phyloP scores from a whole-genome alignment of 2,888 invertebrate genomes.

The Cryptocephalus moraei region DNA sequence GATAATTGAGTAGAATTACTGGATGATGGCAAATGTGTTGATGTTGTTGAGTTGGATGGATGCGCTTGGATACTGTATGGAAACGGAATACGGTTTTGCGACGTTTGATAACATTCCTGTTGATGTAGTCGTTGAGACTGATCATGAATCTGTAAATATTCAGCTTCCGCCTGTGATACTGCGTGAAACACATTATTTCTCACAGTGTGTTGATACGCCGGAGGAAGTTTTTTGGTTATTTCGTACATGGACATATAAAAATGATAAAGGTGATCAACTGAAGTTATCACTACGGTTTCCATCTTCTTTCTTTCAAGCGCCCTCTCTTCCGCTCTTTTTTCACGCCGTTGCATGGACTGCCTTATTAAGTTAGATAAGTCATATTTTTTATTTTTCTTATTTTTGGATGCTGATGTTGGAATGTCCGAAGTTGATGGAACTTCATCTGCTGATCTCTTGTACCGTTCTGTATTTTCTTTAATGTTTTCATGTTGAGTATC shows the following conservation, averaged over 20 bases:
- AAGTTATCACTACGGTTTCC: too few species aligned
- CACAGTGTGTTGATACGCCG: neutral
- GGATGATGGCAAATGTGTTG: too few species aligned
- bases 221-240: constrained; percentile 4
- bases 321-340: neutral
- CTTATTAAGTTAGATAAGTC: neutral
- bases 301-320: neutral
- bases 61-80: too few species aligned
- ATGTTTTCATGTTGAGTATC: neutral
- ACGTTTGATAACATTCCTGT: too few species aligned
- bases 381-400: neutral
- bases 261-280: constrained; percentile 1
- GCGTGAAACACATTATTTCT: neutral
- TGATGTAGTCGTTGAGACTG: too few species aligned
- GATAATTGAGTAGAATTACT: too few species aligned
- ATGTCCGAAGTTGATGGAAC: too few species aligned
- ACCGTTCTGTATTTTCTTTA: too few species aligned
- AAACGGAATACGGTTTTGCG: too few species aligned
- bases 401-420: neutral
- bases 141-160: too few species aligned
- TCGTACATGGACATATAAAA: constrained; percentile 5
- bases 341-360: neutral
- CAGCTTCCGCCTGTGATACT: neutral
- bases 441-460: neutral
- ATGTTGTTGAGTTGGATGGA: too few species aligned